Conservation (phyloP, 2,113 vertebrate species). For the Pygoscelis adeliae region DNA sequence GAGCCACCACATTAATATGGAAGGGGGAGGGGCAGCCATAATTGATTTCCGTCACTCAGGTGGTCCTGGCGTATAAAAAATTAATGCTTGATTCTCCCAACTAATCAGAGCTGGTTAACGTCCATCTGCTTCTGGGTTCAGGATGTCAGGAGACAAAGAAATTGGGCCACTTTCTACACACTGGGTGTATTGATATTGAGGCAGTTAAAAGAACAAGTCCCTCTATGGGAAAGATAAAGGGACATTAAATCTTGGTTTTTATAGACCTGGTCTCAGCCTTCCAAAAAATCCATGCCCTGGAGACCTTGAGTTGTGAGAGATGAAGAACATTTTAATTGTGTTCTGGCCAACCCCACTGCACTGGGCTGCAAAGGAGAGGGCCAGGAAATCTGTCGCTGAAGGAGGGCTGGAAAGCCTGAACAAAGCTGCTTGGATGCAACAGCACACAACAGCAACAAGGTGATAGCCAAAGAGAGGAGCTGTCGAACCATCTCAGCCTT, state of each 20-base stretch:
- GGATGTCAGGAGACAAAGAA: constrained; percentile 66
- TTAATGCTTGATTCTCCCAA: constrained; percentile 74
- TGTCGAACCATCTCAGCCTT: neutral
- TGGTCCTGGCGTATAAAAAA: constrained; percentile 76
- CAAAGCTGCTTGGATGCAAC: neutral
- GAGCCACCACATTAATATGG: constrained; percentile 59
- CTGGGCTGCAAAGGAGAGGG: neutral
- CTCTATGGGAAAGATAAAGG: constrained; percentile 6
- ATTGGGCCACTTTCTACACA: constrained; percentile 43
- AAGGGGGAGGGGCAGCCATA: constrained; percentile 61
- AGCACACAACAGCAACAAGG: neutral
- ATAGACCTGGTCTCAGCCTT: constrained; percentile 12
- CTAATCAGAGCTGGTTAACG: constrained; percentile 75
- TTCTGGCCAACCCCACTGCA: neutral
- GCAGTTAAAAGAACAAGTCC: constrained; percentile 25
- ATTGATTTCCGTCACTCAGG: constrained; percentile 81
- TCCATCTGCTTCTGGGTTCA: constrained; percentile 73
- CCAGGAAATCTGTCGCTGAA: neutral
- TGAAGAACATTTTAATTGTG: neutral
- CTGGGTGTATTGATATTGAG: neutral
- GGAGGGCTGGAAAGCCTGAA: neutral
- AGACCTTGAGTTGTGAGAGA: neutral
- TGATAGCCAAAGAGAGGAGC: neutral
- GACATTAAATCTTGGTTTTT: constrained; percentile 40
- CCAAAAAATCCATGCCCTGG: neutral